Percentiles rank a stretch among this genome's conserved stretches.
Evolutionary conservation across 2,113 vertebrate species (phyloP).

Genomic region (Scytalopus superciliaris): DNA sequence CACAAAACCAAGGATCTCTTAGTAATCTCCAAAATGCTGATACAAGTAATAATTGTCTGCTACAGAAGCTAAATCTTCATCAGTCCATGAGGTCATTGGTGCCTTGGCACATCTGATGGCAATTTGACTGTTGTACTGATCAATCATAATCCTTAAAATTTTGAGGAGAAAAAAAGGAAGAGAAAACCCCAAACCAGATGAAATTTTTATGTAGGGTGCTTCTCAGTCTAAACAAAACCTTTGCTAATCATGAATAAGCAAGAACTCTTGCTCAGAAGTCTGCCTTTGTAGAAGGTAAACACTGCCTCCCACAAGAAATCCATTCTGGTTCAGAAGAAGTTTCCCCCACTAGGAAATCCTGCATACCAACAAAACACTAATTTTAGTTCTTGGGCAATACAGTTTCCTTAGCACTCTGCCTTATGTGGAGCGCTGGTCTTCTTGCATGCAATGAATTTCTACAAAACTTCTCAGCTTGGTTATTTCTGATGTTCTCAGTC

Average conservation of each 20-base stretch:
- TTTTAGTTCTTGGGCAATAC: neutral
- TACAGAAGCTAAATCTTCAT: neutral
- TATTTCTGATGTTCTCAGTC: neutral
- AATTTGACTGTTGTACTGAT: neutral
- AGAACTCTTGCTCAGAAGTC: neutral
- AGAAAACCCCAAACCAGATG: neutral
- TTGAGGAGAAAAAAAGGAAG: too few species aligned
- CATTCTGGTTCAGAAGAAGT: neutral
- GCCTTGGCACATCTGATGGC: neutral
- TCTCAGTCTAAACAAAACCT: neutral
- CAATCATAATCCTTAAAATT: neutral
- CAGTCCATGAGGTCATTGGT: neutral
- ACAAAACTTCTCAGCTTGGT: neutral
- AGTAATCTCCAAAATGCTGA: neutral
- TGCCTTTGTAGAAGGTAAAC: neutral
- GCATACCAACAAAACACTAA: neutral
- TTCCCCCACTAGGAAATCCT: neutral
- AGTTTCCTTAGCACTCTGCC: neutral
- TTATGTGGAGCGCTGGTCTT: neutral
- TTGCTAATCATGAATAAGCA: neutral
- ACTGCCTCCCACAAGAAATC: neutral
- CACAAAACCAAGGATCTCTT: neutral
- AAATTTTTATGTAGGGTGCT: neutral
- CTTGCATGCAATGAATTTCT: neutral
- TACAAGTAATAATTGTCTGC: neutral